phyloP scores from a whole-genome alignment of 2,888 invertebrate species.

The Oegoconia quadripuncta region DNA sequence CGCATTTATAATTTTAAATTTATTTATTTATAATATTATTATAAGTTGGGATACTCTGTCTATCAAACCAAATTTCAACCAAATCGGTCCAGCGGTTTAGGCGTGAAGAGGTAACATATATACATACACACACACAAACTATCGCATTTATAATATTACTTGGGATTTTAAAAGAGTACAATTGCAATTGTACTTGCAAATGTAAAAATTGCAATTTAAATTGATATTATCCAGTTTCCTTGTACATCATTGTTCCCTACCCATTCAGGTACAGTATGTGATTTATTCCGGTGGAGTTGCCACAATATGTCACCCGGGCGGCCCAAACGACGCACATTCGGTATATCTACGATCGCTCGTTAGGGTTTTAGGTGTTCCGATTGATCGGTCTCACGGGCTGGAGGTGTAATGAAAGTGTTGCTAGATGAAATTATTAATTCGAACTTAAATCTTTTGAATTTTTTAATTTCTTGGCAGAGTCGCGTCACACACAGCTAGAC shows the following conservation, averaged over 20 bases:
- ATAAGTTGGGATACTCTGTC: too few species aligned
- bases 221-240: neutral
- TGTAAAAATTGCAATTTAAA: neutral
- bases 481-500: too few species aligned
- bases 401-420: neutral
- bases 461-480: too few species aligned
- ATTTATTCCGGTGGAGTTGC: conserved; percentile 53
- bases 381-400: conserved; percentile 2
- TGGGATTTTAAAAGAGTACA: too few species aligned
- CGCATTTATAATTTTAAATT: too few species aligned
- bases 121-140: too few species aligned
- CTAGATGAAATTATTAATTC: neutral
- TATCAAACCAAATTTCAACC: too few species aligned
- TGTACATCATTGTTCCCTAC: conserved; percentile 16
- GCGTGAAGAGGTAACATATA: too few species aligned
- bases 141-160: too few species aligned
- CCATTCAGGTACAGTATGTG: conserved; percentile 44
- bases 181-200: neutral
- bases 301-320: conserved; percentile 54
- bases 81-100: too few species aligned
- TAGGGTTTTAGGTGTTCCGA: conserved; percentile 19
- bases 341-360: conserved; percentile 40
- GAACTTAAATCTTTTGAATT: too few species aligned
- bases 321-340: conserved; percentile 42
- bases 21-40: too few species aligned